A percentile compares a stretch with the other conserved stretches of the same genome.
These are phyloP conservation scores for Nestor notabilis DNA, from an alignment of 2,113 vertebrate species.

Conservation along the genomic window DNA sequence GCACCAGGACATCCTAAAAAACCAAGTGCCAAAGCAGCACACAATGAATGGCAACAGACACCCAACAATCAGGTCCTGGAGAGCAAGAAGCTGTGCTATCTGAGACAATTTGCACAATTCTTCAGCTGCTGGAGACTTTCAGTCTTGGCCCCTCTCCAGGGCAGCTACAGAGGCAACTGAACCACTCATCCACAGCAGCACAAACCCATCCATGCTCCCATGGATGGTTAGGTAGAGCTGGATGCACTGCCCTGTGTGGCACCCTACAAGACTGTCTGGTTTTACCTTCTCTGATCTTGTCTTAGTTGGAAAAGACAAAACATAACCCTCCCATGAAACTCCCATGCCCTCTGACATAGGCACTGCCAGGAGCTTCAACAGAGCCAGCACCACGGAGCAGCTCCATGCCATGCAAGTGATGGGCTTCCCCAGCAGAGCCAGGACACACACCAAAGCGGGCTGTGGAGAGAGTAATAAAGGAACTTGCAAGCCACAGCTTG, in stretches of 20 bases:
- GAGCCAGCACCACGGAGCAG: not conserved
- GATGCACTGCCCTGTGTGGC: not conserved
- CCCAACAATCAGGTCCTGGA: not conserved
- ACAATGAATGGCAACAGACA: not conserved
- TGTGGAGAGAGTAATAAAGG: not conserved
- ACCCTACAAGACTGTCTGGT: not conserved
- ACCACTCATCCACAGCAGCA: not conserved
- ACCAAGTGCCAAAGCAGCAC: not conserved
- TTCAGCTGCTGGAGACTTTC: constrained; percentile 44
- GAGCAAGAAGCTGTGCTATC: not conserved
- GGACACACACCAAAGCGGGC: not conserved
- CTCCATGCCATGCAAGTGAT: fast-evolving
- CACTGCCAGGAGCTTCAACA: fast-evolving
- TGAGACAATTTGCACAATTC: not conserved
- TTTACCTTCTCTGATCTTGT: not conserved
- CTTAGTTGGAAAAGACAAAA: not conserved
- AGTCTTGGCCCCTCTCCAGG: not conserved
- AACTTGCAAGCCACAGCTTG: not conserved
- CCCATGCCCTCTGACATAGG: not conserved
- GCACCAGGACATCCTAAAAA: not conserved
- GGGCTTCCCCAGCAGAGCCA: not conserved
- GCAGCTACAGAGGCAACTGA: not conserved
- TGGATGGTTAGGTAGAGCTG: not conserved
- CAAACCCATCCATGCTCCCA: not conserved
- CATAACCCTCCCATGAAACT: not conserved